Conservation (phyloP, 2,888 invertebrate species). For the Apamea sordens region DNA sequence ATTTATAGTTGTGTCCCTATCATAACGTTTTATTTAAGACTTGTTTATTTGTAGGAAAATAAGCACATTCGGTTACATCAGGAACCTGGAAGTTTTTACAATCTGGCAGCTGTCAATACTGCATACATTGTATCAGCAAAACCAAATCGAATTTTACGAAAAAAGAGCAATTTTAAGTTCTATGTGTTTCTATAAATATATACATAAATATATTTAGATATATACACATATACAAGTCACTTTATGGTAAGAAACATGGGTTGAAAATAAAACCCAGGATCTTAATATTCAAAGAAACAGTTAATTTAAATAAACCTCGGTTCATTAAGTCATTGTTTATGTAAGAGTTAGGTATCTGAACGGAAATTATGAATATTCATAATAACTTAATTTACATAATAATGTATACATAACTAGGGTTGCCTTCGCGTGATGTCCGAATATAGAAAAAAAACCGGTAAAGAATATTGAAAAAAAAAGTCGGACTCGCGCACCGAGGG, state of each 20-base stretch:
- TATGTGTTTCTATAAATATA: not conserved
- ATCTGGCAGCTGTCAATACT: not conserved
- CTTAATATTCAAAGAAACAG: slow-evolving; percentile 36
- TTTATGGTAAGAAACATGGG: not conserved
- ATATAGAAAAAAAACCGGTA: slow-evolving; percentile 38
- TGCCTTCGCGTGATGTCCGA: slow-evolving; percentile 41
- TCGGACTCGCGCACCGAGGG: too few relatives aligned
- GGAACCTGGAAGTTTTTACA: not conserved
- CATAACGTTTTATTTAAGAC: not conserved
- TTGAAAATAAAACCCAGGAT: slow-evolving; percentile 17
- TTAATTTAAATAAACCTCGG: slow-evolving; percentile 43
- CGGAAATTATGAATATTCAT: slow-evolving; percentile 56
- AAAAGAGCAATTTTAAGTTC: not conserved
- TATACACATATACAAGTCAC: not conserved
- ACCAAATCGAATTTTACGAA: not conserved
- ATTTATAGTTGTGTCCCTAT: not conserved
- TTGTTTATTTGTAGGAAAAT: too few relatives aligned
- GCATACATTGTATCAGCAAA: not conserved
- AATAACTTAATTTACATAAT: slow-evolving; percentile 44
- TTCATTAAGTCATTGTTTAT: slow-evolving; percentile 54
- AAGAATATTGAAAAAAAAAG: too few relatives aligned
- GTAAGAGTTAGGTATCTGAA: slow-evolving; percentile 50
- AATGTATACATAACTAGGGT: slow-evolving; percentile 5
- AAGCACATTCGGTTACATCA: not conserved
- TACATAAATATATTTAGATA: not conserved